A percentile compares a stretch with the other conserved stretches of the same genome.
Conservation (phyloP, 2,797 vertebrate species). For the Numenius phaeopus region DNA sequence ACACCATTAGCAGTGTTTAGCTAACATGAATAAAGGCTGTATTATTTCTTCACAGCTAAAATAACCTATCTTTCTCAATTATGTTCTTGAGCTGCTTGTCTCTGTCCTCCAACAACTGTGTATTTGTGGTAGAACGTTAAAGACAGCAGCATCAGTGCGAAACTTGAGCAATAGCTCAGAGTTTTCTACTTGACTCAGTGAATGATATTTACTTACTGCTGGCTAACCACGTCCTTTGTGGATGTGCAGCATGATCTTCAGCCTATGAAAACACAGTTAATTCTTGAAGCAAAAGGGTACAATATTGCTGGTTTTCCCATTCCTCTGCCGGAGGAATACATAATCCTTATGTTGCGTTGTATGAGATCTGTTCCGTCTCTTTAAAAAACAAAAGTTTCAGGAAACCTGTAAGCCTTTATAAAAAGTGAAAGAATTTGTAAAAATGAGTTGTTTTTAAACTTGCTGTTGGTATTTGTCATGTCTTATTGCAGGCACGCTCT, state of each 20-base stretch:
- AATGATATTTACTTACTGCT: not conserved
- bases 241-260: not conserved
- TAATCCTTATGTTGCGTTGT: not conserved
- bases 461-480: not conserved
- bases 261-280: not conserved
- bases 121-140: not conserved
- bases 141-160: not conserved
- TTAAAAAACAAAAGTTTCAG: not conserved
- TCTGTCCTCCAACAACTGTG: not conserved
- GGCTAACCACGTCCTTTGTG: not conserved
- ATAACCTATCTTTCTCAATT: not conserved
- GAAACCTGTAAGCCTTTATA: not conserved
- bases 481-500: not conserved
- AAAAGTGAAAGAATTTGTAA: not conserved
- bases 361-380: not conserved
- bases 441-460: not conserved
- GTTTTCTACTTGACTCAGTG: not conserved
- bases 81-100: not conserved
- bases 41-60: not conserved
- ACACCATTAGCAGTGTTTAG: not conserved
- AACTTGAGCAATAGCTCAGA: not conserved
- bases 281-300: not conserved
- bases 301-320: not conserved
- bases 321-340: not conserved
- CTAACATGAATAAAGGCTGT: not conserved